Evolutionary conservation across 1,140 invertebrate genomes (phyloP).

Genomic region (Drosophila melanica): DNA sequence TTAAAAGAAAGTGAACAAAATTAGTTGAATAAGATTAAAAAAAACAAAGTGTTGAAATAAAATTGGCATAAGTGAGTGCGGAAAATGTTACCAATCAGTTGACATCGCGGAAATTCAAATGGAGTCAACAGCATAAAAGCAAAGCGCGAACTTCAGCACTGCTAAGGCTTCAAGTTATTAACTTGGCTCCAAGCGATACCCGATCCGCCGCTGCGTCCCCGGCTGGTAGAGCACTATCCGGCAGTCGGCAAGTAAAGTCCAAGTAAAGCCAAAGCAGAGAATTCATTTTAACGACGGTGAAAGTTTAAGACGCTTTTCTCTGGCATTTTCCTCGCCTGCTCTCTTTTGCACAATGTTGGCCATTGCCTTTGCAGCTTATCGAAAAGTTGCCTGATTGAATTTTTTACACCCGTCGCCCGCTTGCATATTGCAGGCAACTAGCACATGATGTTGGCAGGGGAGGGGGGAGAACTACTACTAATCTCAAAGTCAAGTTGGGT

Average conservation of each 20-base stretch:
- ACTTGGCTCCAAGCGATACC: constrained; percentile 76
- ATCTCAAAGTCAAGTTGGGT: constrained; percentile 52
- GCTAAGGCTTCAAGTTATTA: constrained; percentile 77
- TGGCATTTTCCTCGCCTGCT: constrained; percentile 14
- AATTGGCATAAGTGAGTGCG: not conserved
- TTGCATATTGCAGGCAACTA: constrained; percentile 48
- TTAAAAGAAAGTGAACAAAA: not conserved
- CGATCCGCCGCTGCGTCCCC: constrained; percentile 40
- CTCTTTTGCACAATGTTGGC: constrained; percentile 23
- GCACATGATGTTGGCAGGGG: constrained; percentile 21
- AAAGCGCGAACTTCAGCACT: constrained; percentile 74
- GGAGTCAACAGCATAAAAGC: constrained; percentile 71
- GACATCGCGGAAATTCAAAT: constrained; percentile 59
- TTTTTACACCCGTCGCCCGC: constrained; percentile 36
- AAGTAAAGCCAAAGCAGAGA: constrained; percentile 43
- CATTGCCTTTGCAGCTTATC: constrained; percentile 77
- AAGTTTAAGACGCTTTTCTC: constrained; percentile 73
- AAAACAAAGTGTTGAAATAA: not conserved
- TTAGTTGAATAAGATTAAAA: not conserved
- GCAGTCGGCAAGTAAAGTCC: constrained; percentile 23
- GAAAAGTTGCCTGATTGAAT: constrained; percentile 80
- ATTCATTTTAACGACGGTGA: constrained; percentile 61
- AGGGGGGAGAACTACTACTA: constrained; percentile 7
- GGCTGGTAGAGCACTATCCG: constrained; percentile 21
- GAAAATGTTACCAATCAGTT: constrained; percentile 39